Evolutionary conservation across 2,113 vertebrate genomes (phyloP).

Genomic region (Chaetops frenatus): DNA sequence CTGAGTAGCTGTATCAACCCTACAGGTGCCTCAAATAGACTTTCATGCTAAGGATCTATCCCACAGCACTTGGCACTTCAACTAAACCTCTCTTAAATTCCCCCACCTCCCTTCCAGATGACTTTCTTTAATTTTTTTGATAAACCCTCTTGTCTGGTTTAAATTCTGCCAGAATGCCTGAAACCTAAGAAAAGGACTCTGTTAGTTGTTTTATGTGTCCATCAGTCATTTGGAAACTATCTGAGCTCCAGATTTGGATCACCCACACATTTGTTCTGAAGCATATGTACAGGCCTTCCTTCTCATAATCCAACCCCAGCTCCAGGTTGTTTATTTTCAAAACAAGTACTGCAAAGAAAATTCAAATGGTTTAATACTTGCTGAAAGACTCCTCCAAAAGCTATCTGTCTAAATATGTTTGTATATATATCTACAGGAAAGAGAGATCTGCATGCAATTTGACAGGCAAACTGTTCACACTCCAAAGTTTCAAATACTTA

Average conservation of each 20-base stretch:
- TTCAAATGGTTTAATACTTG: not conserved
- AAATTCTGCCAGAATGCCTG: not conserved
- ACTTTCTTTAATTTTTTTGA: not conserved
- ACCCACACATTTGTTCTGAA: slow-evolving; percentile 31
- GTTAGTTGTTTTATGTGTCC: not conserved
- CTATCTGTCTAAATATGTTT: not conserved
- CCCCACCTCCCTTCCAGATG: not conserved
- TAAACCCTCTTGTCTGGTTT: not conserved
- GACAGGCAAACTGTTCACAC: not conserved
- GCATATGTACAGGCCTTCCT: not conserved
- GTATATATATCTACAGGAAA: not conserved
- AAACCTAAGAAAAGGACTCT: not conserved
- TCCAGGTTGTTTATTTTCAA: slow-evolving; percentile 42
- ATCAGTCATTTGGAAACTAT: not conserved
- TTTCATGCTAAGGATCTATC: not conserved
- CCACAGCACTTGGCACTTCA: not conserved
- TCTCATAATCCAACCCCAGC: not conserved
- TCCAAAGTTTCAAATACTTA: not conserved
- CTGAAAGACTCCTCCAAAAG: not conserved
- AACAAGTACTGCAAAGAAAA: not conserved
- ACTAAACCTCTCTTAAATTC: not conserved
- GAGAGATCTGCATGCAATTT: not conserved
- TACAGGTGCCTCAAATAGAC: not conserved
- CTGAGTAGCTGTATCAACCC: not conserved
- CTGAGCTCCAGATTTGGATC: slow-evolving; percentile 19